Evolutionary conservation across 2,888 invertebrate species (phyloP).

Genomic region (Nineta flava): DNA sequence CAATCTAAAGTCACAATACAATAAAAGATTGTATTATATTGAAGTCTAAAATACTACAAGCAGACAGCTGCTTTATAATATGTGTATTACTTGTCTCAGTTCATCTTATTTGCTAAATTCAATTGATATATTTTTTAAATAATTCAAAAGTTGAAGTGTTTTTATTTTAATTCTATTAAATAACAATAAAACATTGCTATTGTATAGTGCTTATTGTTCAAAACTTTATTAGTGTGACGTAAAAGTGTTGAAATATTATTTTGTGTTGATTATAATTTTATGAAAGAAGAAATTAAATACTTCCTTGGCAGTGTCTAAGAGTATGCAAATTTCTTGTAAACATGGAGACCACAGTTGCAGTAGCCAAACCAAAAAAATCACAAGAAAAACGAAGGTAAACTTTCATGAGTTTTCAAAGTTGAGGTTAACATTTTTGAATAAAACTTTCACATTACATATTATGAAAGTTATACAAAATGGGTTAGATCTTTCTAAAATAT

Average conservation of each 20-base stretch:
- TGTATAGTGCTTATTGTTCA: background rate
- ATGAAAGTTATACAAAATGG: too few species aligned
- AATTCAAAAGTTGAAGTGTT: too few species aligned
- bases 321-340: constrained; percentile 4
- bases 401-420: background rate
- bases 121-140: too few species aligned
- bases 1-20: too few species aligned
- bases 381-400: constrained; percentile 5
- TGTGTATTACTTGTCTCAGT: too few species aligned
- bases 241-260: background rate
- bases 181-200: too few species aligned
- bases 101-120: too few species aligned
- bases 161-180: too few species aligned
- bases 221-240: background rate
- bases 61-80: too few species aligned
- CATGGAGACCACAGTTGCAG: background rate
- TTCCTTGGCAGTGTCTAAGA: constrained; percentile 6
- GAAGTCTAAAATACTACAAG: too few species aligned
- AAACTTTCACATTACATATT: background rate
- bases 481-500: too few species aligned
- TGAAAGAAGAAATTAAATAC: background rate
- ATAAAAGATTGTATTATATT: too few species aligned
- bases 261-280: background rate
- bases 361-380: constrained; percentile 2
- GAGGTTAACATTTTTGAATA: background rate